These are phyloP conservation scores for Amphimedon queenslandica DNA, from an alignment of 37 sponge, comb jelly and placozoan genomes.

Conservation along the genomic window DNA sequence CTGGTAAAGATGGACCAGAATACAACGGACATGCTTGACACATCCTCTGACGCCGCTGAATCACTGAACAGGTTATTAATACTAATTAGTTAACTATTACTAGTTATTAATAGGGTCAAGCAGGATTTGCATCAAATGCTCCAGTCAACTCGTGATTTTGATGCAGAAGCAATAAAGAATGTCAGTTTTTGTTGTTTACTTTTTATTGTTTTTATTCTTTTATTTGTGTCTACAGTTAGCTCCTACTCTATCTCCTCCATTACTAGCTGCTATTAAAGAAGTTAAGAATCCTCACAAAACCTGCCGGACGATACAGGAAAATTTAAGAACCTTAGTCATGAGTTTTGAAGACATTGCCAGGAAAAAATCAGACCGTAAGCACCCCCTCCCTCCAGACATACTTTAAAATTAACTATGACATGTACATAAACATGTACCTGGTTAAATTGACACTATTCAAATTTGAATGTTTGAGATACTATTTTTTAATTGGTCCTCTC, in stretches of 20 bases:
- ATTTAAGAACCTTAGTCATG: constrained; percentile 18
- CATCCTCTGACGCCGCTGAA: constrained; percentile 51
- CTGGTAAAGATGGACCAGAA: constrained; percentile 87
- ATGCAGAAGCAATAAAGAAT: constrained; percentile 14
- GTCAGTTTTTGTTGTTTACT: too few species aligned
- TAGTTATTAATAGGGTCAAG: constrained; percentile 30
- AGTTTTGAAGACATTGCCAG: constrained; percentile 16
- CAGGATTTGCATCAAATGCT: constrained; percentile 40
- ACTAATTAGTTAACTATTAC: not conserved
- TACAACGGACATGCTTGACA: constrained; percentile 83
- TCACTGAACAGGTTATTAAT: constrained; percentile 42
- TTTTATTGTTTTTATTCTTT: not conserved
- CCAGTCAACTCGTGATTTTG: constrained; percentile 31
- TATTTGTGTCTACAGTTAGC: constrained; percentile 59
- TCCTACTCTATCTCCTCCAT: constrained; percentile 53
- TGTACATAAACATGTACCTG: too few species aligned
- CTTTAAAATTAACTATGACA: too few species aligned
- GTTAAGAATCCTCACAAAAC: constrained; percentile 60
- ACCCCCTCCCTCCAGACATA: too few species aligned
- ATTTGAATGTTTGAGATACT: not conserved
- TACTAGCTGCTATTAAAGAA: constrained; percentile 51
- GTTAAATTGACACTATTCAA: not conserved
- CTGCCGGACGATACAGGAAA: constrained; percentile 44
- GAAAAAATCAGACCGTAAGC: not conserved
- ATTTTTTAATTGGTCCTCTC: not conserved